phyloP scores from a whole-genome alignment of 92 coral and sea anemone genomes.

The Epizoanthus fatuus region DNA sequence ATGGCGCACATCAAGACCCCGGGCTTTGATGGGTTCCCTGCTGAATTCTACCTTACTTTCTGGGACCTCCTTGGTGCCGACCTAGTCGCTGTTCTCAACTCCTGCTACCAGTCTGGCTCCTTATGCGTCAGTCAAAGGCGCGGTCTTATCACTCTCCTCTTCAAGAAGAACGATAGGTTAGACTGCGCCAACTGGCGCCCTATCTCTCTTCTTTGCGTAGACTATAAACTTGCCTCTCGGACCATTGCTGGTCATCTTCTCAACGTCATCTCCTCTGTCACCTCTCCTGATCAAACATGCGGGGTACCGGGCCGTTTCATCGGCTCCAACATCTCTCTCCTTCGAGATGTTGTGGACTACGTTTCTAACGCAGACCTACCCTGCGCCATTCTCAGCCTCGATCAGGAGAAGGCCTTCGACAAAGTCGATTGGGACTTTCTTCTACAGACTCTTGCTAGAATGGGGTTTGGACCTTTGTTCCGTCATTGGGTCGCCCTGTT shows the following conservation, averaged over 20 bases:
- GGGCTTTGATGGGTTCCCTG: conserved; percentile 53
- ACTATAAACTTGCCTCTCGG: conserved; percentile 51
- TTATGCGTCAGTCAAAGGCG: conserved; percentile 27
- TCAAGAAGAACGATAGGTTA: conserved; percentile 20
- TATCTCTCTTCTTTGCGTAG: conserved; percentile 45
- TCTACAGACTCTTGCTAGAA: too few species aligned
- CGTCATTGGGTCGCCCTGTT: too few species aligned
- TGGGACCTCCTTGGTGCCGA: conserved; percentile 34
- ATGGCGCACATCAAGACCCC: conserved; percentile 46
- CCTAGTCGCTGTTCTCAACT: conserved; percentile 19
- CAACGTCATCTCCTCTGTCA: conserved; percentile 24
- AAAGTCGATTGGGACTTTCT: conserved; percentile 27
- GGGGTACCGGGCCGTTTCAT: conserved; percentile 52
- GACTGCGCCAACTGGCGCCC: conserved; percentile 61
- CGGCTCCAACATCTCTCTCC: conserved; percentile 33
- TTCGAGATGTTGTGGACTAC: conserved; percentile 42
- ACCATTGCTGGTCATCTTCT: conserved; percentile 55
- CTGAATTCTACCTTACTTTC: conserved; percentile 45
- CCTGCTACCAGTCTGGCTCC: neutral
- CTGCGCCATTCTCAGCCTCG: conserved; percentile 44
- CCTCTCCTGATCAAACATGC: conserved; percentile 42
- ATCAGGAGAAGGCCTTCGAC: conserved; percentile 72
- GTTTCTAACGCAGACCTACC: conserved; percentile 15
- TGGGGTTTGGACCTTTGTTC: too few species aligned
- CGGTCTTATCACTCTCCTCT: conserved; percentile 46